phyloP scores from a whole-genome alignment of 1,140 invertebrate species.

The Drosophila athabasca region DNA sequence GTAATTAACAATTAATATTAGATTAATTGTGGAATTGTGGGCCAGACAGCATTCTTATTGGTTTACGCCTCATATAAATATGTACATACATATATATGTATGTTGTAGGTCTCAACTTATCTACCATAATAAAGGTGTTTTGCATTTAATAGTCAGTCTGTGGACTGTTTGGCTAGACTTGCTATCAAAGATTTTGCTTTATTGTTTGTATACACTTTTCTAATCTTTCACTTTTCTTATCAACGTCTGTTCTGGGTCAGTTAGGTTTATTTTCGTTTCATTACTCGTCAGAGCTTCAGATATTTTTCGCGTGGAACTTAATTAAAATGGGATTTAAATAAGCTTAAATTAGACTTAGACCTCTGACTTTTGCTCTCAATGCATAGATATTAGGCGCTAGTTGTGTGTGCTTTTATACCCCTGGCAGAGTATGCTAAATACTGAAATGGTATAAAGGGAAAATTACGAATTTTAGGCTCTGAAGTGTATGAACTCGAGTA shows the following conservation, averaged over 20 bases:
- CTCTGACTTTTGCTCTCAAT: background rate
- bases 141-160: too few relatives aligned
- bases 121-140: background rate
- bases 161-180: background rate
- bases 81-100: background rate
- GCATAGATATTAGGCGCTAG: too few relatives aligned
- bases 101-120: background rate
- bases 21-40: constrained; percentile 23
- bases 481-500: too few relatives aligned
- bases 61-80: constrained; percentile 17
- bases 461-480: too few relatives aligned
- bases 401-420: too few relatives aligned
- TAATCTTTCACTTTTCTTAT: constrained; percentile 12
- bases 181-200: background rate
- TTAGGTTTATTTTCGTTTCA: background rate
- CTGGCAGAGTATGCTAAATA: too few relatives aligned
- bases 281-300: background rate
- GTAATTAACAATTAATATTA: constrained; percentile 58
- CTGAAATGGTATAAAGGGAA: too few relatives aligned
- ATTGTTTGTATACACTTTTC: background rate
- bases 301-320: background rate
- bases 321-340: background rate
- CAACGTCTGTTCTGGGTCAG: constrained; percentile 6
- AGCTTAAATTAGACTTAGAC: background rate
- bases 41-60: constrained; percentile 55